Base-by-base conservation (phyloP, 2,113 vertebrate genomes). In the Grantiella picta region DNA sequence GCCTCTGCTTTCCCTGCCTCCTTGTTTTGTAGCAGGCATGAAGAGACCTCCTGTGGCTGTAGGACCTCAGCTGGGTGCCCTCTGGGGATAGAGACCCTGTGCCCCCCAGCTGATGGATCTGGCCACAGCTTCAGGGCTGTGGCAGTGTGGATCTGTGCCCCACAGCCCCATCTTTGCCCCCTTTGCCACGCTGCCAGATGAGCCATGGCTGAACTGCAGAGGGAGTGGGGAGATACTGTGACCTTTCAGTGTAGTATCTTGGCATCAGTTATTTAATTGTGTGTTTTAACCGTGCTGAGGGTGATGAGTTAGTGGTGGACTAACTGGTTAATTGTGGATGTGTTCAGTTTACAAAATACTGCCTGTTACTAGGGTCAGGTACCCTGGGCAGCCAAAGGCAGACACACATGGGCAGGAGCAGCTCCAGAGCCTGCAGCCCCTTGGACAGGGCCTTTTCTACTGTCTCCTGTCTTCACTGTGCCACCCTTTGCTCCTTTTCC, bases 21-120 rank as follows among this genome's bases (percentile, higher is more conserved):
- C 40, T 57, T 9, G 0, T 7, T 40, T n/a, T 13, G 33, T 29
- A 7, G 5, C 1, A 4, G 17, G 6, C 1, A 0, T 3, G 18
- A 7, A 6, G 42, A 15, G 27, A 15, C 5, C 45, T 54, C 4
- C 40, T 3, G 61, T 31, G 66, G 45, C 7, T 40, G 70, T 4
- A 4, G 60, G 52, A 11, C 22, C 28, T 20, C 12, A 5, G 56
- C 72, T 45, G 16, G 2, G 3, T 68, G 53, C 11, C 40, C 29
- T 28, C 33, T 2, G 31, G 47, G n/a, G 15, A 52, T 12, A 33
- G 71, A 27, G 35, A 9, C 38, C 40, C 28, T 27, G 1, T 7
- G 36, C 7, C 57, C 31, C 28, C 12, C 4, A 20, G 7, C 47
- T 2, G 2, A 15, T 15, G 52, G 20, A 42, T 31, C 77, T 65